A percentile compares a stretch with the other conserved stretches of the same genome.
phyloP scores from a whole-genome alignment of 2,888 invertebrate species.

The Brassicogethes aeneus region DNA sequence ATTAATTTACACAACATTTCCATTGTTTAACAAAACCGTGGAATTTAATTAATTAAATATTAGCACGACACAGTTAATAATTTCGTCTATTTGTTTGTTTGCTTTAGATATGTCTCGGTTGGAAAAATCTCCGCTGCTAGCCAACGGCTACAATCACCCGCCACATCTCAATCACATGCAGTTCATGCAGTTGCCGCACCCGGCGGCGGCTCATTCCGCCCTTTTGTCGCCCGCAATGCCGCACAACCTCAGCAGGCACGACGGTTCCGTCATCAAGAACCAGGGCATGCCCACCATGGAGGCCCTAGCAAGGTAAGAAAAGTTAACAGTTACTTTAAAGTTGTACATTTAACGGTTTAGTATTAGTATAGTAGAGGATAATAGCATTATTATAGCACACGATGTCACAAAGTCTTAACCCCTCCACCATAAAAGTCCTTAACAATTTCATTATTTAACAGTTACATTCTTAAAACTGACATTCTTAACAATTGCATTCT shows the following conservation, averaged over 20 bases:
- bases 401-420: too few relatives aligned
- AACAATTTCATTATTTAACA: conserved; percentile 9
- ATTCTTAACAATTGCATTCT: too few relatives aligned
- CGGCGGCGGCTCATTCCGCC: conserved; percentile 61
- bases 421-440: too few relatives aligned
- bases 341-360: too few relatives aligned
- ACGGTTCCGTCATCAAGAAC: conserved; percentile 75
- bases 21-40: too few relatives aligned
- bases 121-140: conserved; percentile 86
- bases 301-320: conserved; percentile 71
- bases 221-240: conserved; percentile 87
- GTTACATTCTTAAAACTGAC: conserved; percentile 20
- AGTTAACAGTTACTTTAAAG: too few relatives aligned
- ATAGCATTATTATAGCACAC: too few relatives aligned
- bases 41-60: too few relatives aligned
- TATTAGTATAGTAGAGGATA: conserved; percentile 7
- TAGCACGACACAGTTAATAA: too few relatives aligned
- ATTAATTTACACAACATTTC: too few relatives aligned
- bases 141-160: conserved; percentile 91
- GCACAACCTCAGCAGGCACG: conserved; percentile 74
- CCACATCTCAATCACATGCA: conserved; percentile 91
- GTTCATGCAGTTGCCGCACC: conserved; percentile 84
- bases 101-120: conserved; percentile 73
- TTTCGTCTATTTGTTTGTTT: conserved; percentile 1
- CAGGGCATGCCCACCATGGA: conserved; percentile 83